These are phyloP conservation scores for Tenthredo mesomela DNA, from an alignment of 2,888 invertebrate species.

Conservation along the genomic window DNA sequence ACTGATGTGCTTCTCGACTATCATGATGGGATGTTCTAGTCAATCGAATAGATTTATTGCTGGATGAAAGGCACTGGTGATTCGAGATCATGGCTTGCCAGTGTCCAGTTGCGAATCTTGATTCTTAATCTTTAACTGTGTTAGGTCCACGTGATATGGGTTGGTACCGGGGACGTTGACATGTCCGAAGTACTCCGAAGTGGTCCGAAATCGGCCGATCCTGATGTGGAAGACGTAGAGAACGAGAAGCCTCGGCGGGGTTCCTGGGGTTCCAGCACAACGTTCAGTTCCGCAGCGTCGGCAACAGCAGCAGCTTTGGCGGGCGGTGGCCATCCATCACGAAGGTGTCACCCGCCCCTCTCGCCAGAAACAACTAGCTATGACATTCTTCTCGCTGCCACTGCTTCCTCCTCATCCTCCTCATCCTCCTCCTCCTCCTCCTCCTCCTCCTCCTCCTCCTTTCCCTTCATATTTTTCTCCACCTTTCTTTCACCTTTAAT, in stretches of 20 bases:
- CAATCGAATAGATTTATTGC: neutral
- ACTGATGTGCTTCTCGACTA: too few species aligned
- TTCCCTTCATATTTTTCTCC: constrained; percentile 52
- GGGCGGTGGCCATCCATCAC: constrained; percentile 76
- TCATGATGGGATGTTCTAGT: neutral
- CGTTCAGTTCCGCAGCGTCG: constrained; percentile 60
- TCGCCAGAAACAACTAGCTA: constrained; percentile 75
- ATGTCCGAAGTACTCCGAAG: constrained; percentile 27
- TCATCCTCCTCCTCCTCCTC: constrained; percentile 39
- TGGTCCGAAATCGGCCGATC: constrained; percentile 28
- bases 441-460: constrained; percentile 55
- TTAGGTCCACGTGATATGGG: constrained; percentile 25
- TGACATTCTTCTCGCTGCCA: constrained; percentile 75
- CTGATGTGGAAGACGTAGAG: constrained; percentile 42
- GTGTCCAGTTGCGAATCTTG: constrained; percentile 9
- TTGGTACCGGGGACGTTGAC: constrained; percentile 1
- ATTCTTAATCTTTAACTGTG: neutral
- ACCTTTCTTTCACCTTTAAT: constrained; percentile 54
- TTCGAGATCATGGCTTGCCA: neutral
- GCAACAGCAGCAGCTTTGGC: constrained; percentile 70
- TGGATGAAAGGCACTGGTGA: constrained; percentile 13
- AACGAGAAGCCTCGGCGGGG: constrained; percentile 52
- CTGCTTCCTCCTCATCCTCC: constrained; percentile 68
- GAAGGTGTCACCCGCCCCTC: constrained; percentile 74
- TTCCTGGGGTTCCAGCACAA: constrained; percentile 49